phyloP scores from a whole-genome alignment of 1,140 invertebrate species.

The Sitophilus oryzae region DNA sequence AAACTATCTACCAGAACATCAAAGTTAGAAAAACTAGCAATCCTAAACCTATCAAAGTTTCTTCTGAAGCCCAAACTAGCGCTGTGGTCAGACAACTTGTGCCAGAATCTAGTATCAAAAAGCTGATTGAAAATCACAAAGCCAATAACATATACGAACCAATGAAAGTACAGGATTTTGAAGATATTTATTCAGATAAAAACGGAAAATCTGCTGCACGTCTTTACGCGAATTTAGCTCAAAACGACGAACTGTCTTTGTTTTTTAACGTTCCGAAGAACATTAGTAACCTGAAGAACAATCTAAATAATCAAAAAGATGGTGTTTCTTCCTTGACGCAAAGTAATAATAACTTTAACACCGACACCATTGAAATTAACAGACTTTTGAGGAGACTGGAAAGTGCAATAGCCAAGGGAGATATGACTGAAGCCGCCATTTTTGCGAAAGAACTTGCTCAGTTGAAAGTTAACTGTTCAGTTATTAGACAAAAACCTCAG shows the following conservation, averaged over 20 bases:
- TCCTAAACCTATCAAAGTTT: conserved; percentile 38
- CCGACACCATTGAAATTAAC: conserved; percentile 55
- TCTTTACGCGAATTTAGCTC: conserved; percentile 39
- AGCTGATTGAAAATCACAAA: conserved; percentile 25
- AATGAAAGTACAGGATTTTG: conserved; percentile 42
- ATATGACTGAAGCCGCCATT: conserved; percentile 59
- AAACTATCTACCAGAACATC: conserved; percentile 41
- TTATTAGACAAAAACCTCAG: conserved; percentile 49
- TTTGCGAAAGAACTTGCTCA: conserved; percentile 65
- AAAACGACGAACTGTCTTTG: conserved; percentile 35
- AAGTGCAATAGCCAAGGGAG: conserved; percentile 60
- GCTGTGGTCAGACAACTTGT: conserved; percentile 27
- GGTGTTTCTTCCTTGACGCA: neutral
- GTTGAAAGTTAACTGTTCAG: conserved; percentile 60
- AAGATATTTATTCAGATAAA: conserved; percentile 39
- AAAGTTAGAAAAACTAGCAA: conserved; percentile 36
- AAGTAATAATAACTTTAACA: conserved; percentile 23
- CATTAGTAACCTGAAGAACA: conserved; percentile 44
- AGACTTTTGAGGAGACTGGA: conserved; percentile 59
- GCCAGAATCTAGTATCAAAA: conserved; percentile 21
- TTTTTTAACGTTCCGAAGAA: conserved; percentile 44
- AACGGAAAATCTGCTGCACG: conserved; percentile 30
- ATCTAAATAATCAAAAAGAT: conserved; percentile 24
- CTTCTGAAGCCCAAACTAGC: conserved; percentile 36
- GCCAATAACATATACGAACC: conserved; percentile 35